Evolutionary conservation across 2,888 invertebrate species (phyloP).

Genomic region (Apamea anceps): DNA sequence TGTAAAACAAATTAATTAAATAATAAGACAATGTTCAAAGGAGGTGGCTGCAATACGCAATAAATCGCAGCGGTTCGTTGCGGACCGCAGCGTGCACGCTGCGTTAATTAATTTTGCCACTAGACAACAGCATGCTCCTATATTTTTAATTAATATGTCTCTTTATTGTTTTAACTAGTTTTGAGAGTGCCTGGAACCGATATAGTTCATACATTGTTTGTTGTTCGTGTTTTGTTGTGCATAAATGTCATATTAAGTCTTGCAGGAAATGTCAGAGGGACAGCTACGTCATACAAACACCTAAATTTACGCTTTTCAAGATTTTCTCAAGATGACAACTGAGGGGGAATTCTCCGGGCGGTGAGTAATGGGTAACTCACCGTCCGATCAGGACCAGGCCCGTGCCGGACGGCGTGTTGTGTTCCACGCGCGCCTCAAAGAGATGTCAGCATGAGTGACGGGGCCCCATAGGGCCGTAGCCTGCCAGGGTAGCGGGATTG

Average conservation of each 20-base stretch:
- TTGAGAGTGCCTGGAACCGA: conserved; percentile 25
- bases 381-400: too few species aligned
- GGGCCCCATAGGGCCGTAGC: too few species aligned
- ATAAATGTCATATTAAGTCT: background rate
- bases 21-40: conserved; percentile 50
- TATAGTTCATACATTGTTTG: conserved; percentile 4
- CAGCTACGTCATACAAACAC: background rate
- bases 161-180: conserved; percentile 62
- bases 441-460: too few species aligned
- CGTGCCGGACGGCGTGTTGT: too few species aligned
- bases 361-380: too few species aligned
- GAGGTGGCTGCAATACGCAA: conserved; percentile 45
- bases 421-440: too few species aligned
- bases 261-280: background rate
- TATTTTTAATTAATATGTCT: conserved; percentile 76
- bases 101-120: conserved; percentile 78
- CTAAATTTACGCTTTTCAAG: background rate
- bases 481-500: too few species aligned
- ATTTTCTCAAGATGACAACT: background rate
- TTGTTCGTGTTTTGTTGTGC: background rate
- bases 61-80: conserved; percentile 59
- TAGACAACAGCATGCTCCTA: conserved; percentile 69
- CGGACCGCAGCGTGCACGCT: conserved; percentile 62
- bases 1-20: conserved; percentile 38
- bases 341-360: too few species aligned